phyloP scores from a whole-genome alignment of 1,140 invertebrate species.

The Thalassaphorura encarpata region DNA sequence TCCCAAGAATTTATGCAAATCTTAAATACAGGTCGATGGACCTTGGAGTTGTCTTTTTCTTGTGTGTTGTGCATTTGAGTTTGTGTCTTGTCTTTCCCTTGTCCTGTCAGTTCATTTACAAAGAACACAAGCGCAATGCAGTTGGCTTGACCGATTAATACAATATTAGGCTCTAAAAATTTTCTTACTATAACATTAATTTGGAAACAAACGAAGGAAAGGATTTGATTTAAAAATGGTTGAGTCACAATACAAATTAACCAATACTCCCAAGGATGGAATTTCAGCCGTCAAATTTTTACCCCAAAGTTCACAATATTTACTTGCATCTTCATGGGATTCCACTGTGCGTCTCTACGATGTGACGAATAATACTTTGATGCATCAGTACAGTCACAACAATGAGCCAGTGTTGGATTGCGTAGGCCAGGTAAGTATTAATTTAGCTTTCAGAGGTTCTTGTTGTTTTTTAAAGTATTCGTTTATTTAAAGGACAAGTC shows the following conservation, averaged over 20 bases:
- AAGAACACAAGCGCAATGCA: no score
- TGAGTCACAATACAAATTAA: slow-evolving; percentile 79
- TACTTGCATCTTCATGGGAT: slow-evolving; percentile 92
- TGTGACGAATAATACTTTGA: slow-evolving; percentile 71
- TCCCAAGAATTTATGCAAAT: no score
- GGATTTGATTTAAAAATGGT: slow-evolving; percentile 22
- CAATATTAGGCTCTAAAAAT: no score
- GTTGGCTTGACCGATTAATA: no score
- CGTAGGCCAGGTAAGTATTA: slow-evolving; percentile 70
- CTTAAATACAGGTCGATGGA: no score
- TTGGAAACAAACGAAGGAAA: background rate
- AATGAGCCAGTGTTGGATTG: slow-evolving; percentile 80
- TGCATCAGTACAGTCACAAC: slow-evolving; percentile 74
- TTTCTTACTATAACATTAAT: background rate
- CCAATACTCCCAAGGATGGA: slow-evolving; percentile 75
- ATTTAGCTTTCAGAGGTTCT: background rate
- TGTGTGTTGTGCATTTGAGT: no score
- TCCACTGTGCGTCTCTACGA: slow-evolving; percentile 83
- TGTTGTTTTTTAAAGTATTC: background rate
- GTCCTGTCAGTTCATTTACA: no score
- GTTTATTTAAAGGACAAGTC: slow-evolving; percentile 66
- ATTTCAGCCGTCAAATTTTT: slow-evolving; percentile 92
- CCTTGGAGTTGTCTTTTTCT: no score
- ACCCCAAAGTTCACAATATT: slow-evolving; percentile 80
- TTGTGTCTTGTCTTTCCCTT: no score